A percentile compares a stretch with the other conserved stretches of the same genome.
Conservation (phyloP, 2,113 vertebrate species). For the Rallus limicola region DNA sequence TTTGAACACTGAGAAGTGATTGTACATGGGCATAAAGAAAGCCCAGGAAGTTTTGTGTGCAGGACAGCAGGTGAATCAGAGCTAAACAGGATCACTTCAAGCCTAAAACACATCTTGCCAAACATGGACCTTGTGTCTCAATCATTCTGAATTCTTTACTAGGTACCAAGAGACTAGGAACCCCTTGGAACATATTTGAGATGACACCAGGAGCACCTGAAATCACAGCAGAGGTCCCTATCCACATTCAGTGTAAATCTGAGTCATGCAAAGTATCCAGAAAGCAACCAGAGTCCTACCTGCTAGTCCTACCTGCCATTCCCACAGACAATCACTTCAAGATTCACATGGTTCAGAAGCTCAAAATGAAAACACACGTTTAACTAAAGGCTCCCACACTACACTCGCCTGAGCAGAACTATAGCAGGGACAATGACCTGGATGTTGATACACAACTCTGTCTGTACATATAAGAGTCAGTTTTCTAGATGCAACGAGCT, state of each 20-base stretch:
- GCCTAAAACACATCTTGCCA: not conserved
- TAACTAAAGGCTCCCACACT: not conserved
- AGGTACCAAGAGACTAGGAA: not conserved
- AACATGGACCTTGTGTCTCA: rapidly evolving
- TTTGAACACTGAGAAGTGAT: not conserved
- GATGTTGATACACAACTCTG: not conserved
- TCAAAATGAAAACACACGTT: not conserved
- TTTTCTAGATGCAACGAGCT: not conserved
- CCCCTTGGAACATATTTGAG: not conserved
- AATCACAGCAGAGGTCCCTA: not conserved
- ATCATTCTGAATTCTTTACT: not conserved
- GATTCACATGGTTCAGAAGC: not conserved
- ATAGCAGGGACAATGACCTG: not conserved
- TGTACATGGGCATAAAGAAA: not conserved
- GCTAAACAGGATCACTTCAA: not conserved
- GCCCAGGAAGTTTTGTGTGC: not conserved
- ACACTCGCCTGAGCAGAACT: not conserved
- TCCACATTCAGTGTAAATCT: not conserved
- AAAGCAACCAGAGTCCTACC: not conserved
- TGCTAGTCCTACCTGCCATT: rapidly evolving
- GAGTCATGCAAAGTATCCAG: not conserved
- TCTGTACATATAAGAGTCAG: not conserved
- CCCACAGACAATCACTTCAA: not conserved
- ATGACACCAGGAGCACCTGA: not conserved
- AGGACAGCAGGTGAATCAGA: not conserved